These are phyloP conservation scores for Latrodectus geometricus DNA, from an alignment of 1,140 invertebrate species.

Conservation along the genomic window DNA sequence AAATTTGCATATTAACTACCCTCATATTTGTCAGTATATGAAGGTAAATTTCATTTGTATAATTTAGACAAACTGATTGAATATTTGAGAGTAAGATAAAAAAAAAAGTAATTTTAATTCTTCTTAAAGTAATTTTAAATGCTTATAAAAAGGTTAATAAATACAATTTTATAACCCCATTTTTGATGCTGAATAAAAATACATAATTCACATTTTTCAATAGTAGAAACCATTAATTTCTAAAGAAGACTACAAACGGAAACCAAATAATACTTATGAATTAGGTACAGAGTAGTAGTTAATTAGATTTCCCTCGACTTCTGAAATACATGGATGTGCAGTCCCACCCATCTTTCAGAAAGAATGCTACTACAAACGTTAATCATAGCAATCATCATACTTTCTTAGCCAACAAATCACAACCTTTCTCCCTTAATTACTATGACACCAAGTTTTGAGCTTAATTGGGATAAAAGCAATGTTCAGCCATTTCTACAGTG, in stretches of 20 bases:
- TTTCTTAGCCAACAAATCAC: conserved; percentile 44
- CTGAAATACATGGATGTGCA: not conserved
- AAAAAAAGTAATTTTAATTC: too few relatives aligned
- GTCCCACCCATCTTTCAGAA: not conserved
- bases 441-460: conserved; percentile 43
- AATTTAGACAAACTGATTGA: too few relatives aligned
- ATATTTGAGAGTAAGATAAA: too few relatives aligned
- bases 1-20: too few relatives aligned
- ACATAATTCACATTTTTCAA: too few relatives aligned
- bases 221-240: too few relatives aligned
- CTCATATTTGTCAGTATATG: too few relatives aligned
- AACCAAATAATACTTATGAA: conserved; percentile 21
- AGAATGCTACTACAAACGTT: conserved; percentile 23
- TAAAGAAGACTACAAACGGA: not conserved
- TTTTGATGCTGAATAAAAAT: too few relatives aligned
- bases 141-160: too few relatives aligned
- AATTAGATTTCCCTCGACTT: conserved; percentile 34
- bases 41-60: too few relatives aligned
- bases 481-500: conserved; percentile 17
- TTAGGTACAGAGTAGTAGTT: conserved; percentile 43
- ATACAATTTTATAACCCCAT: too few relatives aligned
- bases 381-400: conserved; percentile 27
- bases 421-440: conserved; percentile 36
- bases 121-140: too few relatives aligned
- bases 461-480: conserved; percentile 50